Evolutionary conservation across 2,113 vertebrate genomes (phyloP).

Genomic region (Paradisaea rubra): DNA sequence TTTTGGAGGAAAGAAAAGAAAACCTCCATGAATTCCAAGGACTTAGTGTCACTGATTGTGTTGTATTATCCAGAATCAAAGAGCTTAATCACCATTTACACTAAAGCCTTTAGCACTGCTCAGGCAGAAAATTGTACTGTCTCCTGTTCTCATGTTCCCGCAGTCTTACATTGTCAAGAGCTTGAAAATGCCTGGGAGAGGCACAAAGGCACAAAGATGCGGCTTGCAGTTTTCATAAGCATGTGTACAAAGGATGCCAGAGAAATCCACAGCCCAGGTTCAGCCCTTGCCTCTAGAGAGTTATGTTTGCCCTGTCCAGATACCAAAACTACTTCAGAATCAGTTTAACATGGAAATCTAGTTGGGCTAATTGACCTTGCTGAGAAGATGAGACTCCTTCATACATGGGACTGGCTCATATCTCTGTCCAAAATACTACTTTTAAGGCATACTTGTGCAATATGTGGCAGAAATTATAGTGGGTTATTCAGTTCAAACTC

Average conservation of each 20-base stretch:
- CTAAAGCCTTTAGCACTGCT: background rate
- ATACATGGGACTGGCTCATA: background rate
- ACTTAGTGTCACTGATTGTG: background rate
- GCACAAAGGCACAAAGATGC: background rate
- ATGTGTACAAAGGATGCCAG: background rate
- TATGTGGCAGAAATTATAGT: background rate
- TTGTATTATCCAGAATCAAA: conserved; percentile 8
- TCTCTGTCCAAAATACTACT: background rate
- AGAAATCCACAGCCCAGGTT: background rate
- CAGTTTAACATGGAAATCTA: background rate
- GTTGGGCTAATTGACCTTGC: background rate
- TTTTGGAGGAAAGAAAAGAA: background rate
- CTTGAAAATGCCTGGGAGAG: background rate
- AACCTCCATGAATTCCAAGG: conserved; percentile 4
- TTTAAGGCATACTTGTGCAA: background rate
- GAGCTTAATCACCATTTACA: background rate
- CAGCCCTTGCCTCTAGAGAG: background rate
- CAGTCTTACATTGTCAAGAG: background rate
- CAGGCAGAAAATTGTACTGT: background rate
- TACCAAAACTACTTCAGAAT: background rate
- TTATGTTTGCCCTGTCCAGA: background rate
- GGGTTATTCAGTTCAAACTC: background rate
- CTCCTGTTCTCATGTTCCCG: background rate
- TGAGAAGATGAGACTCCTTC: background rate
- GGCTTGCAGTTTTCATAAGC: background rate